Evolutionary conservation across 2,888 invertebrate genomes (phyloP), one percentile per base, ranked within the genome.

Genomic region (Leptura quadrifasciata): DNA sequence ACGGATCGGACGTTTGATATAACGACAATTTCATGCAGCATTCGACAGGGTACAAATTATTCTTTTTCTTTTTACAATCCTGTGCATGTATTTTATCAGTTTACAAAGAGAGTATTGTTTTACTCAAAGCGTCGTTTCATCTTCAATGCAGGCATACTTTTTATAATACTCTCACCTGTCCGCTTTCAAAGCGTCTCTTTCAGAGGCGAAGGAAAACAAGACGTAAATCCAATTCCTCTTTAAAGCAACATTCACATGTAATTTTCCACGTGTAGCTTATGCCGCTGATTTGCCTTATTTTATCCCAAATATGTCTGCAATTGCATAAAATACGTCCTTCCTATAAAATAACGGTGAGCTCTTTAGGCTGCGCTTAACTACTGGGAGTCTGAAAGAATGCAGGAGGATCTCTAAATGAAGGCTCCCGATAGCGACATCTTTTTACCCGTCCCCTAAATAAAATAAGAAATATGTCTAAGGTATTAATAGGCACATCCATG

Each of bases 231-330:
- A 17, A 20, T 15, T 65, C 18, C 24, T 52, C 6, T 24, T 21
- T 3, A 15, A 1, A n/a, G 47, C 17, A 6, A 54, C 65, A 52
- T 65, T 52, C 54, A 17, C 54, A 52, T 65, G 47, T 39, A 12
- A 15, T 54, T 65, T 27, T 27, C 47, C 47, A 12, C 21, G 15
- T 27, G 65, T 52, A 64, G 47, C 47, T 47, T 47, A 18, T 64
- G 57, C 21, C 1, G 20, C 6, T 15, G 54, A 67, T 67, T 58
- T 58, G 69, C 69, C 35, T 69, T 69, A 55, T 57, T 69, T 35
- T 57, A 35, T 35, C 24, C 17, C 21, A 67, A 67, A 67, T 24
- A 67, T 52, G 17, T 4, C 17, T 9, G 12, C 18, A 15, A 18
- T 54, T 54, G 17, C 1, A 0, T 9, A n/a, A n/a, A n/a, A n/a